Evolutionary conservation across 2,113 vertebrate species (phyloP), one percentile per base, ranked within the genome.

Genomic region (Miniopterus natalensis): DNA sequence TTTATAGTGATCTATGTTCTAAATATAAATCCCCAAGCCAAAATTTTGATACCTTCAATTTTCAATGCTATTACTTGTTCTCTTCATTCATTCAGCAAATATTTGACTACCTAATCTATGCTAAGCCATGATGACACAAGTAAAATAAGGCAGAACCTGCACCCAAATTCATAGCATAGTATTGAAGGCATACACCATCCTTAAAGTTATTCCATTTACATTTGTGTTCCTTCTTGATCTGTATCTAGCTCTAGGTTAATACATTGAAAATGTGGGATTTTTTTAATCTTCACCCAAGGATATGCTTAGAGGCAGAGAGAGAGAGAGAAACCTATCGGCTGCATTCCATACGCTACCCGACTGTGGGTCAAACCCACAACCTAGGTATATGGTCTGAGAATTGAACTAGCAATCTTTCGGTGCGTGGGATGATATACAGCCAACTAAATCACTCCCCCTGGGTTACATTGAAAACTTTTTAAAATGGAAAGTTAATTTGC

Each of bases 71-170:
- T 75, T 94, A 42, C 20, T 79, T 92, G 21, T 71, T 86, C 55
- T 51, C 20, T 85, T 93, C 40, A 74, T 88, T 94, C 45, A n/a
- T 84, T 93, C 51, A 73, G 12, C 61, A 95, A 95, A 93, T 66
- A 91, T 92, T 95, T 96, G 17, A 81, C 5, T 85, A 29, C 59
- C 42, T 90, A 17, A 47, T 94, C 40, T 85, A 15, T 25, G 68
- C 29, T 75, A 77, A 68, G 3, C 77, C 85, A 18, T 81, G 6
- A 10, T 84, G 10, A 84, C 36, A 95, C 12, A 81, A 93, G 49
- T 47, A 83, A 89, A 84, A 78, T 68, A 94, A 88, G 73, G 84
- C 29, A 78, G 8, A 97, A 45, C 3, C 68, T 91, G 40, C n/a
- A 51, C 17, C 84, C 49, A 94, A 71, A 95, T 42, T 77, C 75